Percentiles rank a stretch among this genome's conserved stretches.
Conservation (phyloP, 1,140 invertebrate genomes). For the Onthophagus taurus region DNA sequence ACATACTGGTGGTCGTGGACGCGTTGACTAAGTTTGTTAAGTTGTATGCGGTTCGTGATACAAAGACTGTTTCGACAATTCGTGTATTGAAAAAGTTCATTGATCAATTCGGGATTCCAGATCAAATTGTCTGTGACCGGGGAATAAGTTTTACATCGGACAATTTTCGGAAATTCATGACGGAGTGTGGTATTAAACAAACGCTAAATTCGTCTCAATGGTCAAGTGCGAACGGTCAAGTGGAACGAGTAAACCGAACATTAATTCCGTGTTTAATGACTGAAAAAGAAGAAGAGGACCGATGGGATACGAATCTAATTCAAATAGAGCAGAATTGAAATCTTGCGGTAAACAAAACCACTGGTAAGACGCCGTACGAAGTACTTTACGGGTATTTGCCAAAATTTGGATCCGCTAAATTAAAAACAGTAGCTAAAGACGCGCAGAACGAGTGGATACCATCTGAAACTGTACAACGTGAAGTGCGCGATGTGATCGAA, state of each 20-base stretch:
- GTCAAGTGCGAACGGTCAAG: constrained; percentile 26
- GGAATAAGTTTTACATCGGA: constrained; percentile 30
- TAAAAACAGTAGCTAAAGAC: too few species aligned
- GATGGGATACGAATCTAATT: too few species aligned
- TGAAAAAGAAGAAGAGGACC: too few species aligned
- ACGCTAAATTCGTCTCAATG: constrained; percentile 27
- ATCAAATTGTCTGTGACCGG: constrained; percentile 30
- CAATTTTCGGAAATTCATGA: constrained; percentile 26
- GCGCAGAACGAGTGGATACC: too few species aligned
- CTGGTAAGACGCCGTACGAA: too few species aligned
- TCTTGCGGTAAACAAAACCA: too few species aligned
- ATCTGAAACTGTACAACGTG: too few species aligned
- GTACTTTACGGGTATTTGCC: too few species aligned
- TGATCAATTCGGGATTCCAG: constrained; percentile 24
- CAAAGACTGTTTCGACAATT: constrained; percentile 17
- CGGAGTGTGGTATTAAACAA: constrained; percentile 24
- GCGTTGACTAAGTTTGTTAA: constrained; percentile 25
- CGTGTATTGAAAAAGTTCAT: constrained; percentile 2
- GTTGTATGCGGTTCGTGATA: constrained; percentile 18
- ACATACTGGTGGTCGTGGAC: constrained; percentile 26
- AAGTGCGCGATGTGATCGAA: too few species aligned
- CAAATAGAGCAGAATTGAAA: too few species aligned
- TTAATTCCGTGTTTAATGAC: too few species aligned
- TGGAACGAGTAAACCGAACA: constrained; percentile 16
- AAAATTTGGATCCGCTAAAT: too few species aligned